Evolutionary conservation across 2,113 vertebrate genomes (phyloP).

Genomic region (Podarcis muralis): DNA sequence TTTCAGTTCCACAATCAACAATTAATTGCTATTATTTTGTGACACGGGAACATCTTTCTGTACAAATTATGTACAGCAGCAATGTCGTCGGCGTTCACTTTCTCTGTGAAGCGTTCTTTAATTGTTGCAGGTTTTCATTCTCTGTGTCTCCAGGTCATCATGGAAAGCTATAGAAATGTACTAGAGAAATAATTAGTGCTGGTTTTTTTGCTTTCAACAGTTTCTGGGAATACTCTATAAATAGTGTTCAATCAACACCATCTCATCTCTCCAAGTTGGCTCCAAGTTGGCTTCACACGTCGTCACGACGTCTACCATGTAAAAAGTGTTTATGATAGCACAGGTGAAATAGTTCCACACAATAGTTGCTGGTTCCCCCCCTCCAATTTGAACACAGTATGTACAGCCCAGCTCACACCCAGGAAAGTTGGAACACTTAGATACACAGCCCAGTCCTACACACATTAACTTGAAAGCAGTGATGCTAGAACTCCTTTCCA

Average conservation of each 20-base stretch:
- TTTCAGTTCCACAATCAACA: not conserved
- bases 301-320: not conserved
- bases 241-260: not conserved
- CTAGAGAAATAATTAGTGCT: not conserved
- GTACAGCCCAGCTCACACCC: not conserved
- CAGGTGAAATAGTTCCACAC: not conserved
- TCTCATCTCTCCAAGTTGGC: not conserved
- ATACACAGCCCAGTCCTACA: not conserved
- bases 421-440: not conserved
- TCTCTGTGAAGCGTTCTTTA: not conserved
- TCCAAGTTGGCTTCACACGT: constrained; percentile 20
- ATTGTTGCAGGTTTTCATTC: not conserved
- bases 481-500: not conserved
- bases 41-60: not conserved
- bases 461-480: not conserved
- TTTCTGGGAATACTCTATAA: not conserved
- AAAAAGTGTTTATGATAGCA: not conserved
- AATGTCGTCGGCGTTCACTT: not conserved
- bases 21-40: not conserved
- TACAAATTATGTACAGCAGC: not conserved
- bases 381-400: not conserved
- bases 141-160: constrained; percentile 7
- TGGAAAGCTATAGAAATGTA: not conserved
- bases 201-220: constrained; percentile 26
- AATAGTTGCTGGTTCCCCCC: not conserved